A percentile compares a stretch with the other conserved stretches of the same genome.
Evolutionary conservation across 2,797 vertebrate genomes (phyloP).

Genomic region (Dendrocincla tyrannina): DNA sequence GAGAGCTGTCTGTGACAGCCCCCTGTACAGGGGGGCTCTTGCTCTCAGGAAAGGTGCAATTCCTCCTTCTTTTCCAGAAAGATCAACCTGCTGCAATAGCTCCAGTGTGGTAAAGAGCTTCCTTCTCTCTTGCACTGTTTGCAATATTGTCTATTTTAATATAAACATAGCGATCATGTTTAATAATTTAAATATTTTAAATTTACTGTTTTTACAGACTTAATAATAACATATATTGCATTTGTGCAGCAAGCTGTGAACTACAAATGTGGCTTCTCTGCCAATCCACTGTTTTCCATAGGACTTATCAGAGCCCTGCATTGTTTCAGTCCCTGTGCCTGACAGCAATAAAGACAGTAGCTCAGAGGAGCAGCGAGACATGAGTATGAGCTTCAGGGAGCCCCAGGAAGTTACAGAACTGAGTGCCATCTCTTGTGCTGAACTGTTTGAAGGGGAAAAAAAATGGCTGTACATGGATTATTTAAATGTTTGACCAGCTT

Average conservation of each 20-base stretch:
- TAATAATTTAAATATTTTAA: not conserved
- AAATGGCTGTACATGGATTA: not conserved
- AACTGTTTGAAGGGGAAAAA: not conserved
- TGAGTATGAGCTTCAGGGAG: not conserved
- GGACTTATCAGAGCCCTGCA: not conserved
- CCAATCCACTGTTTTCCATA: not conserved
- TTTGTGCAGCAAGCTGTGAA: not conserved
- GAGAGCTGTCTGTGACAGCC: not conserved
- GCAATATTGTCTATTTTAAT: not conserved
- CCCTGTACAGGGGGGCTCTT: rapidly evolving
- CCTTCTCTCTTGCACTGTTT: not conserved
- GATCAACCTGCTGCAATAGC: not conserved
- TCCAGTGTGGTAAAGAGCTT: not conserved
- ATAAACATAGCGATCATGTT: not conserved
- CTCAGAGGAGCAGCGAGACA: not conserved
- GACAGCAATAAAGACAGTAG: not conserved
- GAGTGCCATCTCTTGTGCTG: not conserved
- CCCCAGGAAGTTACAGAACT: not conserved
- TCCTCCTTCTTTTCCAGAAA: not conserved
- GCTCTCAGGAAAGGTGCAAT: not conserved
- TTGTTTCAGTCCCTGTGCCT: not conserved
- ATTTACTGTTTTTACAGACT: not conserved
- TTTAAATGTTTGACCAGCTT: not conserved
- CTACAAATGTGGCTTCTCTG: not conserved
- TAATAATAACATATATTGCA: not conserved